Percentiles rank a stretch among this genome's conserved stretches.
Evolutionary conservation across 2,113 vertebrate species (phyloP).

Genomic region (Antidorcas marsupialis): DNA sequence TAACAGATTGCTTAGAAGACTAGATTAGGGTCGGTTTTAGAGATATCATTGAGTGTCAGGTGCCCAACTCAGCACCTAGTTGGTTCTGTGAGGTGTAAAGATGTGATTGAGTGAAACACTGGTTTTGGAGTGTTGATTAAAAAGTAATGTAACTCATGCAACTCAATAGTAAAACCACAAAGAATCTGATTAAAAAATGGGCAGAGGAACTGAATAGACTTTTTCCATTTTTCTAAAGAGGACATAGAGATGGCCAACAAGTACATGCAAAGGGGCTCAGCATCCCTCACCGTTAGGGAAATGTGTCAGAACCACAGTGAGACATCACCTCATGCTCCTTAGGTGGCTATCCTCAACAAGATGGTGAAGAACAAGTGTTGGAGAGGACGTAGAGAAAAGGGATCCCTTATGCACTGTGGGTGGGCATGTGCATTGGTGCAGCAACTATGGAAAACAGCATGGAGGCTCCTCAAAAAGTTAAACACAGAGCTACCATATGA

Average conservation of each 20-base stretch:
- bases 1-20: not conserved
- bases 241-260: not conserved
- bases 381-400: not conserved
- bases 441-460: not conserved
- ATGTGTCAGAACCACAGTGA: not conserved
- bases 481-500: not conserved
- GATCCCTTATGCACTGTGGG: not conserved
- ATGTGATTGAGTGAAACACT: not conserved
- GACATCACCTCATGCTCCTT: not conserved
- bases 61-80: not conserved
- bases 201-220: not conserved
- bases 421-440: not conserved
- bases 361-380: not conserved
- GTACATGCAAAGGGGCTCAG: not conserved
- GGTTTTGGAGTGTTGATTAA: not conserved
- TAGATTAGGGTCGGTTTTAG: not conserved
- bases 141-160: not conserved
- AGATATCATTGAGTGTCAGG: not conserved
- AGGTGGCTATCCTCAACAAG: not conserved
- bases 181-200: not conserved
- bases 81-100: not conserved
- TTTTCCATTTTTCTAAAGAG: not conserved
- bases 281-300: not conserved
- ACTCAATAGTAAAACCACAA: not conserved
- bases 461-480: not conserved